These are phyloP conservation scores for Hycleus cichorii DNA, from an alignment of 1,140 invertebrate genomes.

Conservation along the genomic window DNA sequence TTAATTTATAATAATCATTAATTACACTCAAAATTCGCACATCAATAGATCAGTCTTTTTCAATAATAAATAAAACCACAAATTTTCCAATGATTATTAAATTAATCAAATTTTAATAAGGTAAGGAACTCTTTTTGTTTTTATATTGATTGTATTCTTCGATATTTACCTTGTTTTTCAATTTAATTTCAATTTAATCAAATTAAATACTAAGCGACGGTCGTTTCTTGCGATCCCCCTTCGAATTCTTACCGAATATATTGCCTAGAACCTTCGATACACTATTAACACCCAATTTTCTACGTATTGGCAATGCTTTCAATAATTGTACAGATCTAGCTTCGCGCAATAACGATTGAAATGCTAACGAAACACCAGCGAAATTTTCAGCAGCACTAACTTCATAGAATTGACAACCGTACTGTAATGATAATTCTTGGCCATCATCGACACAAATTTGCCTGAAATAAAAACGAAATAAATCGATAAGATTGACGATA, in stretches of 20 bases:
- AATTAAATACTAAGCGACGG: conserved; percentile 65
- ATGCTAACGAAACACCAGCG: conserved; percentile 68
- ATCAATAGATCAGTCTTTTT: conserved; percentile 5
- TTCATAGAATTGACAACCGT: conserved; percentile 78
- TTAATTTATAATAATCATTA: no score
- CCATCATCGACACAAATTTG: conserved; percentile 72
- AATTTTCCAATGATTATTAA: background rate
- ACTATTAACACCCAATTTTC: conserved; percentile 68
- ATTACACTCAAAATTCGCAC: no score
- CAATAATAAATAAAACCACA: background rate
- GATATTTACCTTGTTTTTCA: no score
- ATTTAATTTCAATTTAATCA: background rate
- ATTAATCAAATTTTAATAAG: background rate
- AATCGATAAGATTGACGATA: background rate
- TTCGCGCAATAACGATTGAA: conserved; percentile 69
- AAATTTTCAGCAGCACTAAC: conserved; percentile 77
- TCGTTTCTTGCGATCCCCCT: conserved; percentile 64
- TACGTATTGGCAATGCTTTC: conserved; percentile 59
- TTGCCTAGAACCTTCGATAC: conserved; percentile 73
- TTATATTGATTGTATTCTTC: no score
- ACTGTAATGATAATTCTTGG: conserved; percentile 67
- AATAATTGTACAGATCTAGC: conserved; percentile 63
- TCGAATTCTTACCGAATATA: conserved; percentile 69
- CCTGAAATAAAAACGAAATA: conserved; percentile 43
- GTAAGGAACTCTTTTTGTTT: conserved; percentile 10